phyloP scores from a whole-genome alignment of 2,888 invertebrate genomes.

The Zaprionus bogoriensis region DNA sequence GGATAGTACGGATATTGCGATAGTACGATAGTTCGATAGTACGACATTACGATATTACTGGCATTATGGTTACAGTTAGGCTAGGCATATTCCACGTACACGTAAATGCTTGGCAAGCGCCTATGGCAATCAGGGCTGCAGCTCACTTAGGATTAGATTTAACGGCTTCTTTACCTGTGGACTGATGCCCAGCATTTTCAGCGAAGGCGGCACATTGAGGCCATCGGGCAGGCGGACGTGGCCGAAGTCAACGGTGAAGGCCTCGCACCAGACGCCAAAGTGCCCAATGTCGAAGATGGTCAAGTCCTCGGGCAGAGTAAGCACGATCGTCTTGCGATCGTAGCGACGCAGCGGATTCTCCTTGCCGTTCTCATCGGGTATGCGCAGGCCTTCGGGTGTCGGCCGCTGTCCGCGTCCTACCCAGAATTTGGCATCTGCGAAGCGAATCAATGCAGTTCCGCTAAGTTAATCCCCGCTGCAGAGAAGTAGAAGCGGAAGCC shows the following conservation, averaged over 20 bases:
- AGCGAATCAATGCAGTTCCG: background rate
- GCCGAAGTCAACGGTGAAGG: slow-evolving; percentile 96
- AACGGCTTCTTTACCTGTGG: slow-evolving; percentile 90
- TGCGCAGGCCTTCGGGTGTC: slow-evolving; percentile 91
- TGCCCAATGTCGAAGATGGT: slow-evolving; percentile 96
- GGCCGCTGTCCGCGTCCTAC: slow-evolving; percentile 92
- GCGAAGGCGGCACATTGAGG: slow-evolving; percentile 93
- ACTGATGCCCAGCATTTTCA: slow-evolving; percentile 96
- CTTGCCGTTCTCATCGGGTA: slow-evolving; percentile 96
- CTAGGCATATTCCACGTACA: too few relatives aligned
- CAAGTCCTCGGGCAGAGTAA: slow-evolving; percentile 93
- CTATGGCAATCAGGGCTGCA: slow-evolving; percentile 61
- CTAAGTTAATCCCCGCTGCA: too few relatives aligned
- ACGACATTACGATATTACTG: too few relatives aligned
- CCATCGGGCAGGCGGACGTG: slow-evolving; percentile 90
- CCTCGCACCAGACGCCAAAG: slow-evolving; percentile 96
- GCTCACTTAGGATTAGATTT: slow-evolving; percentile 77
- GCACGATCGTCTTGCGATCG: slow-evolving; percentile 93
- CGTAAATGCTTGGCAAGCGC: slow-evolving; percentile 42
- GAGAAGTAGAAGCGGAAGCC: background rate
- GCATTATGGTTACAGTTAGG: too few relatives aligned
- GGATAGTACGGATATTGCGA: slow-evolving; percentile 21
- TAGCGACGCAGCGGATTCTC: slow-evolving; percentile 90
- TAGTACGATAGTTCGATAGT: background rate
- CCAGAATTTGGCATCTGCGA: slow-evolving; percentile 96